These are phyloP conservation scores for Diabrotica balteata DNA, from an alignment of 2,888 invertebrate genomes.

Conservation along the genomic window DNA sequence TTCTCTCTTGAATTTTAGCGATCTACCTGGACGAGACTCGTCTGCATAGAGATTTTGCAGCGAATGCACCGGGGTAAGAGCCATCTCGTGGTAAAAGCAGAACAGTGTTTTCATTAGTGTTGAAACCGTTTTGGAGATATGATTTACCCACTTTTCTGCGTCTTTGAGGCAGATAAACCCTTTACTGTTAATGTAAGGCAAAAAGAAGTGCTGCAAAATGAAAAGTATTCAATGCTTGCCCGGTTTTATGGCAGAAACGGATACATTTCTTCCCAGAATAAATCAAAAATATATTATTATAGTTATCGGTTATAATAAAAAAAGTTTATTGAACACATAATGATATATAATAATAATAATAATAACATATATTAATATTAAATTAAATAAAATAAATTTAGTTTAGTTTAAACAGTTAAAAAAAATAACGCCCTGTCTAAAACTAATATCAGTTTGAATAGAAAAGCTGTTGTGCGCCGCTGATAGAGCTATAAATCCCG, in stretches of 20 bases:
- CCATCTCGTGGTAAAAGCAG: constrained; percentile 18
- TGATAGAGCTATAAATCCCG: constrained; percentile 4
- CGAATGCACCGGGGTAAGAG: constrained; percentile 10
- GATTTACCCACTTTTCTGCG: background rate
- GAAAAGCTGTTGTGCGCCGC: background rate
- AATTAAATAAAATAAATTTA: too few relatives aligned
- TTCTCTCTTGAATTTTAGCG: constrained; percentile 8
- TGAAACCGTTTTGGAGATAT: constrained; percentile 8
- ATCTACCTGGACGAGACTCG: background rate
- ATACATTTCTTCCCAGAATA: too few relatives aligned
- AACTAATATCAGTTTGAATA: too few relatives aligned
- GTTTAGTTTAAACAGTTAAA: too few relatives aligned
- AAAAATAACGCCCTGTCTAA: too few relatives aligned
- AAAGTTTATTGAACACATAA: too few relatives aligned
- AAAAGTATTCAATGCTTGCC: too few relatives aligned
- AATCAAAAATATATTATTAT: too few relatives aligned
- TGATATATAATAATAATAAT: too few relatives aligned
- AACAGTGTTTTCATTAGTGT: constrained; percentile 20
- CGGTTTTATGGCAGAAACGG: too few relatives aligned
- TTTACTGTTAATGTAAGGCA: background rate
- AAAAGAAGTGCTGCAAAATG: background rate
- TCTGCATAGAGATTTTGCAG: constrained; percentile 8
- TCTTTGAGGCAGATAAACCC: background rate
- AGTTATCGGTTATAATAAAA: too few relatives aligned
- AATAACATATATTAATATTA: too few relatives aligned